Conservation (phyloP, 2,113 vertebrate genomes). For the Nettapus auritus region DNA sequence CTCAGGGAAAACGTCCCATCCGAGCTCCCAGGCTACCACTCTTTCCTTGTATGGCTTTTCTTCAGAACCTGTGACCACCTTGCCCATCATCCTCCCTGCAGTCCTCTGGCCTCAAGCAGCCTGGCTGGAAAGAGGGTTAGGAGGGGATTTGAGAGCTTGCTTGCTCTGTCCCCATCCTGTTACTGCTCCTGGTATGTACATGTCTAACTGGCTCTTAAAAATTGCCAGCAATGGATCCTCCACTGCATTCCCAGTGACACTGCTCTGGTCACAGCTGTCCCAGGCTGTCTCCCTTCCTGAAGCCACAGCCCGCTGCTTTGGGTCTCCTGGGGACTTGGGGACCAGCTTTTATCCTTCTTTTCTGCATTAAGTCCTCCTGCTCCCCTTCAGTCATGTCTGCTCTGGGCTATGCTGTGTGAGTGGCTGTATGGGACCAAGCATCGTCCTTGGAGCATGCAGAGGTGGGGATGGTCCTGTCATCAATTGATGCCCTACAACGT, state of each 20-base stretch:
- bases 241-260: neutral
- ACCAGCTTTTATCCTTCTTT: neutral
- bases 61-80: neutral
- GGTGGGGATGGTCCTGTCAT: neutral
- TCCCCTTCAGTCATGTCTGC: neutral
- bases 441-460: neutral
- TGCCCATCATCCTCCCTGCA: no score
- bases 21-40: neutral
- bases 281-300: neutral
- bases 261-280: neutral
- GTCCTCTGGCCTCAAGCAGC: neutral
- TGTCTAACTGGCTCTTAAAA: neutral
- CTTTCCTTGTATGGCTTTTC: neutral
- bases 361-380: neutral
- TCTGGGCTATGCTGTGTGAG: fast-evolving
- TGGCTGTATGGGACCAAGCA: fast-evolving
- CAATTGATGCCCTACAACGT: neutral
- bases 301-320: neutral
- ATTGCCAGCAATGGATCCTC: neutral
- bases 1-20: no score
- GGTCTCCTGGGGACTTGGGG: neutral
- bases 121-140: neutral
- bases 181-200: fast-evolving
- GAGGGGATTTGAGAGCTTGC: neutral
- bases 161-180: neutral